A percentile compares a stretch with the other conserved stretches of the same genome.
Evolutionary conservation across 2,888 invertebrate genomes (phyloP).

Genomic region (Eurytoma adleriae): DNA sequence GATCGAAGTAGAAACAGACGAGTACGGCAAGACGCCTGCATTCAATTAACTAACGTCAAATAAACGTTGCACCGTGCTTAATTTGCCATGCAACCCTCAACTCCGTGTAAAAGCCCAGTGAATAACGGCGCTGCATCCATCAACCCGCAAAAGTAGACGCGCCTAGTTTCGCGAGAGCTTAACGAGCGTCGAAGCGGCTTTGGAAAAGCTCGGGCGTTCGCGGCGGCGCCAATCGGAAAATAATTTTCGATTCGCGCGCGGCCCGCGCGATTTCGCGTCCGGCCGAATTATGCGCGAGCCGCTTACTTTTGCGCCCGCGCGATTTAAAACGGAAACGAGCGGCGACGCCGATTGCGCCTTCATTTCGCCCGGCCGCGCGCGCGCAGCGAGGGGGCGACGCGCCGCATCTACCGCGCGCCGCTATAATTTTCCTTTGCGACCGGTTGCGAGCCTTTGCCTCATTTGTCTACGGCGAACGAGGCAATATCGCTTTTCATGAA

Average conservation of each 20-base stretch:
- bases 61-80: too few species aligned
- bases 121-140: too few species aligned
- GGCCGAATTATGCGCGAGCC: not conserved
- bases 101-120: too few species aligned
- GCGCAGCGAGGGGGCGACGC: not conserved
- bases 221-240: slow-evolving; percentile 36
- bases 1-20: too few species aligned
- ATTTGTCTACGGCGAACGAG: not conserved
- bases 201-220: not conserved
- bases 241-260: slow-evolving; percentile 32
- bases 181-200: too few species aligned
- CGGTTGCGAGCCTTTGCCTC: not conserved
- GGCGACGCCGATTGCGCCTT: slow-evolving; percentile 34
- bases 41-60: too few species aligned
- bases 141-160: too few species aligned
- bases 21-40: too few species aligned
- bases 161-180: too few species aligned
- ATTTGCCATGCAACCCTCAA: too few species aligned
- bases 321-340: slow-evolving; percentile 41
- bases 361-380: slow-evolving; percentile 19
- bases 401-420: not conserved
- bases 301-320: slow-evolving; percentile 1
- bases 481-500: not conserved
- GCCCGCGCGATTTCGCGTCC: slow-evolving; percentile 30
- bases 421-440: slow-evolving; percentile 1